phyloP scores from a whole-genome alignment of 2,113 vertebrate species.

The Chaenocephalus aceratus region DNA sequence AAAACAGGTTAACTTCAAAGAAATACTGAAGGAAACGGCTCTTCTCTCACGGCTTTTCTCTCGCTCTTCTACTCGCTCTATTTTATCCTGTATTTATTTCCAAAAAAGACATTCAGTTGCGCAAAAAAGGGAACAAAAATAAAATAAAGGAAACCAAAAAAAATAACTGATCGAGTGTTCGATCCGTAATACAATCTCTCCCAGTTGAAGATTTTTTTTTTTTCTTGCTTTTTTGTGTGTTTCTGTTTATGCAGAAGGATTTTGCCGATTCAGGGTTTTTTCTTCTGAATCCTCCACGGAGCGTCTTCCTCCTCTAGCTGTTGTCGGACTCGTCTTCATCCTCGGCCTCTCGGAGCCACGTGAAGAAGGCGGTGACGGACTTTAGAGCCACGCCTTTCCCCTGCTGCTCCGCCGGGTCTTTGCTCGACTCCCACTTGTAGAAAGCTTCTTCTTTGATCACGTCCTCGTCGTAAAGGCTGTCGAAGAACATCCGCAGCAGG shows the following conservation, averaged over 20 bases:
- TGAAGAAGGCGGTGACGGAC: slow-evolving; percentile 97
- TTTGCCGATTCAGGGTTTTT: slow-evolving; percentile 63
- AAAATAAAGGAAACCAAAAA: slow-evolving; percentile 25
- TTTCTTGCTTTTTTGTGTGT: slow-evolving; percentile 34
- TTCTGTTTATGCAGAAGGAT: slow-evolving; percentile 71
- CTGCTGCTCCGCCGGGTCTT: slow-evolving; percentile 93
- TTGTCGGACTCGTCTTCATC: slow-evolving; percentile 98
- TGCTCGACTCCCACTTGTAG: slow-evolving; percentile 97
- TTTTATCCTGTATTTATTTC: slow-evolving; percentile 46
- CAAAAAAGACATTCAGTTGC: slow-evolving; percentile 77
- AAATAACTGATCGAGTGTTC: slow-evolving; percentile 64
- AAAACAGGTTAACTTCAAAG: slow-evolving; percentile 65
- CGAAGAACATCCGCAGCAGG: slow-evolving; percentile 98
- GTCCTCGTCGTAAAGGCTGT: slow-evolving; percentile 98
- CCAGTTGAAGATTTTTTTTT: slow-evolving; percentile 69
- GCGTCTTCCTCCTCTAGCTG: slow-evolving; percentile 82
- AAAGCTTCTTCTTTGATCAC: slow-evolving; percentile 99
- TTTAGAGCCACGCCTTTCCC: slow-evolving; percentile 97
- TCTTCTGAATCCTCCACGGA: slow-evolving; percentile 61
- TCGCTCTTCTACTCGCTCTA: slow-evolving; percentile 55
- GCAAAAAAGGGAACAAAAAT: slow-evolving; percentile 26
- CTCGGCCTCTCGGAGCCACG: slow-evolving; percentile 97
- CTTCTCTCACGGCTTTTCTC: neutral
- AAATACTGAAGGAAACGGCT: slow-evolving; percentile 65
- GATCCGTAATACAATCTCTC: slow-evolving; percentile 78